These are phyloP conservation scores for Columba livia DNA, from an alignment of 2,113 vertebrate genomes.

Conservation along the genomic window DNA sequence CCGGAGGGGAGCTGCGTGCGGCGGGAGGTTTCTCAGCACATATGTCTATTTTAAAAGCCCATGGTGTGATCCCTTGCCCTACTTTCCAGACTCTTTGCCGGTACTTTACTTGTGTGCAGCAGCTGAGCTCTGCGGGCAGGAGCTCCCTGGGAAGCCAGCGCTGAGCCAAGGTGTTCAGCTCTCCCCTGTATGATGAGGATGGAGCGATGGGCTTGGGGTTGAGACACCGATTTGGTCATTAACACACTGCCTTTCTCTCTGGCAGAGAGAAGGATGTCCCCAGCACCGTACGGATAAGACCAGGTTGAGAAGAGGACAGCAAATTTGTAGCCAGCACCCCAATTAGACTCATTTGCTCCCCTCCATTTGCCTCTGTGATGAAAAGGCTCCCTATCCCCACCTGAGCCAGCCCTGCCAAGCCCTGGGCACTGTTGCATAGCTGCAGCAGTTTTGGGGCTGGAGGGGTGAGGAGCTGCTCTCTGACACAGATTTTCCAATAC, in stretches of 20 bases:
- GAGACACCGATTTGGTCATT: neutral
- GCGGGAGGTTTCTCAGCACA: constrained; percentile 22
- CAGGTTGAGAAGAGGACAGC: neutral
- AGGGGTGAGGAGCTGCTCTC: neutral
- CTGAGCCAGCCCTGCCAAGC: neutral
- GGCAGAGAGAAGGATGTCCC: neutral
- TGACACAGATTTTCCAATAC: neutral
- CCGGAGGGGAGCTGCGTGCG: constrained; percentile 5
- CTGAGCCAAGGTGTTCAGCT: neutral
- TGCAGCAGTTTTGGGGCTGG: neutral
- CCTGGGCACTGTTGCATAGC: neutral
- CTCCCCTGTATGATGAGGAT: neutral
- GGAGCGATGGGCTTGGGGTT: neutral
- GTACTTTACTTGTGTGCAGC: constrained; percentile 16
- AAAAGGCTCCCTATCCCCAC: neutral
- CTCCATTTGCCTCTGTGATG: neutral
- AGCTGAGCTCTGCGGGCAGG: neutral
- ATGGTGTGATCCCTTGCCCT: constrained; percentile 56
- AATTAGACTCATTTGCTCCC: neutral
- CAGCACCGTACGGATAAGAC: neutral
- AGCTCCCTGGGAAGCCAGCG: neutral
- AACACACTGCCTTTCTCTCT: neutral
- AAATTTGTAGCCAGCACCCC: neutral
- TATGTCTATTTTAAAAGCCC: constrained; percentile 49
- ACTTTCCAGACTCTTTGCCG: constrained; percentile 49